Evolutionary conservation across 2,113 vertebrate genomes (phyloP).

Genomic region (Aleadryas rufinucha): DNA sequence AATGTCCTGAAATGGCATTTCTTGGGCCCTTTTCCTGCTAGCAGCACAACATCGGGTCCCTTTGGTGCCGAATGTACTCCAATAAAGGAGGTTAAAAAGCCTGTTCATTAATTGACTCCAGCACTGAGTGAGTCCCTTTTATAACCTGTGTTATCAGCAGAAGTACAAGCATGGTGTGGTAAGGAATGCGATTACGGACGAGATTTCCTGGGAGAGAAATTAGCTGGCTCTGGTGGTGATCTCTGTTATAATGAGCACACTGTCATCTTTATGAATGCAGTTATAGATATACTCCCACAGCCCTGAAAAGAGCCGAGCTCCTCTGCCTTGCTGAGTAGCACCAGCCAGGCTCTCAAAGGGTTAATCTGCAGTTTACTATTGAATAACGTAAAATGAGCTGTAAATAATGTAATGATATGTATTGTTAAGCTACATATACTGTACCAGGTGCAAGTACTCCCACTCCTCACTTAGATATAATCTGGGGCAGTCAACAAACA

Average conservation of each 20-base stretch:
- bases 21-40: slow-evolving; percentile 63
- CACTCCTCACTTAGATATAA: slow-evolving; percentile 85
- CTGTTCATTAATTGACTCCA: slow-evolving; percentile 78
- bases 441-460: slow-evolving; percentile 93
- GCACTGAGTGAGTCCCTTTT: slow-evolving; percentile 71
- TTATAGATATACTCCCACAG: slow-evolving; percentile 59
- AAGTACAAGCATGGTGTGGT: slow-evolving; percentile 73
- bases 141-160: slow-evolving; percentile 84
- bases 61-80: slow-evolving; percentile 56
- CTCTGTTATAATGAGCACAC: slow-evolving; percentile 75
- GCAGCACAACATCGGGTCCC: slow-evolving; percentile 56
- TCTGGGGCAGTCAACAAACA: slow-evolving; percentile 87
- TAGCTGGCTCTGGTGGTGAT: slow-evolving; percentile 76
- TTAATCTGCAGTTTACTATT: slow-evolving; percentile 79
- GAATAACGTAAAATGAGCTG: slow-evolving; percentile 85
- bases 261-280: slow-evolving; percentile 79
- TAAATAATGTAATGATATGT: slow-evolving; percentile 91
- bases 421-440: slow-evolving; percentile 86
- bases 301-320: slow-evolving; percentile 23
- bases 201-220: slow-evolving; percentile 86
- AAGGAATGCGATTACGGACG: slow-evolving; percentile 79
- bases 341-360: slow-evolving; percentile 60
- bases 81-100: slow-evolving; percentile 81
- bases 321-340: neutral
- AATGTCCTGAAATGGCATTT: slow-evolving; percentile 40